Evolutionary conservation across 1,140 invertebrate species (phyloP).

Genomic region (Oncopodura yosiiana): DNA sequence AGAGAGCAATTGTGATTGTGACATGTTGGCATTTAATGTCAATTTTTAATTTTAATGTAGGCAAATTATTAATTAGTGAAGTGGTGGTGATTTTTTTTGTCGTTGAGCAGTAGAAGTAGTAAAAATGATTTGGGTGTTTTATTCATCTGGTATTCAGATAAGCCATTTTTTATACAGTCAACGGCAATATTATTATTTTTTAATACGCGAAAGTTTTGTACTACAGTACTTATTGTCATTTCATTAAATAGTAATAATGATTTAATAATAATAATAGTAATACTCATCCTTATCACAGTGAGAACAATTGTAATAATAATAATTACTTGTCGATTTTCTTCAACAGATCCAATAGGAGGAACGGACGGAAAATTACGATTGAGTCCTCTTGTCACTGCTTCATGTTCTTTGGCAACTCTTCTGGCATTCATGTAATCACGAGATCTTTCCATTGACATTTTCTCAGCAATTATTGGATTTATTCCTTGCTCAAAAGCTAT

Average conservation of each 20-base stretch:
- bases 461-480: slow-evolving; percentile 92
- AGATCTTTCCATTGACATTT: slow-evolving; percentile 80
- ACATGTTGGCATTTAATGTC: too few species aligned
- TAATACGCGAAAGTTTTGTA: not conserved
- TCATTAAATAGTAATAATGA: not conserved
- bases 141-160: too few species aligned
- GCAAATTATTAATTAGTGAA: too few species aligned
- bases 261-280: not conserved
- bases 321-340: slow-evolving; percentile 83
- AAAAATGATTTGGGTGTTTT: too few species aligned
- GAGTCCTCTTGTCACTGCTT: slow-evolving; percentile 84
- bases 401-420: slow-evolving; percentile 91
- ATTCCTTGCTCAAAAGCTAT: slow-evolving; percentile 88
- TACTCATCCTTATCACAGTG: not conserved
- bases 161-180: not conserved
- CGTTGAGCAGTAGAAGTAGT: too few species aligned
- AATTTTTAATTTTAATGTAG: too few species aligned
- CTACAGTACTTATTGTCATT: not conserved
- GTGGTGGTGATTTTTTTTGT: too few species aligned
- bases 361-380: slow-evolving; percentile 89
- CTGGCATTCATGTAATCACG: slow-evolving; percentile 96
- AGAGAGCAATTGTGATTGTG: too few species aligned
- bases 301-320: slow-evolving; percentile 6
- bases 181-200: not conserved
- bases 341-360: slow-evolving; percentile 78